Evolutionary conservation across 2,888 invertebrate genomes (phyloP).

Genomic region (Petrolisthes cinctipes): DNA sequence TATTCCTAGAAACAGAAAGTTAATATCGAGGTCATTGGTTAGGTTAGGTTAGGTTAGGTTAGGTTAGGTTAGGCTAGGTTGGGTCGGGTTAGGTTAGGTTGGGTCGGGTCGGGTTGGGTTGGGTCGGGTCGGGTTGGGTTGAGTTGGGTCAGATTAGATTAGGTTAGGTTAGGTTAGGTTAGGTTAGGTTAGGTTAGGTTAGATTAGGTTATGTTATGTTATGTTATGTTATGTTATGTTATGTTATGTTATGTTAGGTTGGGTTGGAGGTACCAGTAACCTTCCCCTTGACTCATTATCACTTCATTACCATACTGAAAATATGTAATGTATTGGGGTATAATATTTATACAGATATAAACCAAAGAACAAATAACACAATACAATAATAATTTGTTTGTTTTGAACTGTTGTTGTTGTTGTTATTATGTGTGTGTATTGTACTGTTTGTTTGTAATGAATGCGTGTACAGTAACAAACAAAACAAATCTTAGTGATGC

Average conservation of each 20-base stretch:
- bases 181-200: too few species aligned
- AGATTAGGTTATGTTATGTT: too few species aligned
- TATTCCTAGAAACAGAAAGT: too few species aligned
- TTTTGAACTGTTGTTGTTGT: too few species aligned
- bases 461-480: too few species aligned
- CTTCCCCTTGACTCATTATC: background rate
- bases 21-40: background rate
- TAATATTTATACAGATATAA: slow-evolving; percentile 4
- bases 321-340: background rate
- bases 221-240: too few species aligned
- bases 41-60: slow-evolving; percentile 24
- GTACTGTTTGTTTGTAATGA: too few species aligned
- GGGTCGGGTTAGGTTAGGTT: slow-evolving; percentile 22
- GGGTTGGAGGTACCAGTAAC: too few species aligned
- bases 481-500: too few species aligned
- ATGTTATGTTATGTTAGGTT: too few species aligned
- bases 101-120: slow-evolving; percentile 20
- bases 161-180: too few species aligned
- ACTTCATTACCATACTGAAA: background rate
- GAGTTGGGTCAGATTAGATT: slow-evolving; percentile 6
- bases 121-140: slow-evolving; percentile 22
- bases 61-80: slow-evolving; percentile 24
- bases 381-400: background rate
- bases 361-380: background rate
- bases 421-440: too few species aligned